These are phyloP conservation scores for Melanotaenia nigrans DNA, from an alignment of 2,797 vertebrate genomes.

Conservation along the genomic window DNA sequence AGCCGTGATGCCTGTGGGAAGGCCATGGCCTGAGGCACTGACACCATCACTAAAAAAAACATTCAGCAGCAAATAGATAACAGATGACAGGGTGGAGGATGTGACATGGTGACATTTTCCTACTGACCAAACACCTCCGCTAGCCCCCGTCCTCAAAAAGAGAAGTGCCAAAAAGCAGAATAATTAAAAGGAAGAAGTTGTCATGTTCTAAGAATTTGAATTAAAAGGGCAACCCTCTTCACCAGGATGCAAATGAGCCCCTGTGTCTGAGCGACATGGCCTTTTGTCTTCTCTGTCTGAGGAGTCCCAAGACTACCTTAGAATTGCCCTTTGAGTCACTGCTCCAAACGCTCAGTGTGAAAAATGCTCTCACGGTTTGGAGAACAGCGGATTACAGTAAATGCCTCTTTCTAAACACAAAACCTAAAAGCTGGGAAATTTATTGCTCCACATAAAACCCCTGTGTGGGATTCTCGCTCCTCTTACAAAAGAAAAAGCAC, in stretches of 20 bases:
- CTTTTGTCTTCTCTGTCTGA: conserved; percentile 62
- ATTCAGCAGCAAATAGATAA: conserved; percentile 24
- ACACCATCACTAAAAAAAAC: conserved; percentile 33
- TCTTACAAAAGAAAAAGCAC: background rate
- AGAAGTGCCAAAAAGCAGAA: conserved; percentile 53
- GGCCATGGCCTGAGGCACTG: conserved; percentile 6
- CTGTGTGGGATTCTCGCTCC: background rate
- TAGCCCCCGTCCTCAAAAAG: conserved; percentile 29
- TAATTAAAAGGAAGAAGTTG: conserved; percentile 51
- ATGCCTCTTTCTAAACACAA: conserved; percentile 14
- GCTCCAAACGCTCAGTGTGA: conserved; percentile 16
- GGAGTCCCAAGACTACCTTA: conserved; percentile 30
- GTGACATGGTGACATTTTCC: conserved; percentile 47
- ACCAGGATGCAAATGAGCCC: conserved; percentile 67
- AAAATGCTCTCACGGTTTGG: conserved; percentile 25
- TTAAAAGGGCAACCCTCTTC: conserved; percentile 62
- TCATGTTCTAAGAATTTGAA: conserved; percentile 47
- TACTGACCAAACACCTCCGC: conserved; percentile 42
- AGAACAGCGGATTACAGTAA: conserved; percentile 37
- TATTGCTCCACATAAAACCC: conserved; percentile 3
- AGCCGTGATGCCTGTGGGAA: conserved; percentile 26
- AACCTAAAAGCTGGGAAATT: conserved; percentile 18
- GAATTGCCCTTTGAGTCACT: conserved; percentile 56
- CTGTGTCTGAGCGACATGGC: conserved; percentile 49
- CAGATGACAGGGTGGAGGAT: conserved; percentile 22